Conservation (phyloP, 2,888 invertebrate species). For the Agrenia bidenticulata region DNA sequence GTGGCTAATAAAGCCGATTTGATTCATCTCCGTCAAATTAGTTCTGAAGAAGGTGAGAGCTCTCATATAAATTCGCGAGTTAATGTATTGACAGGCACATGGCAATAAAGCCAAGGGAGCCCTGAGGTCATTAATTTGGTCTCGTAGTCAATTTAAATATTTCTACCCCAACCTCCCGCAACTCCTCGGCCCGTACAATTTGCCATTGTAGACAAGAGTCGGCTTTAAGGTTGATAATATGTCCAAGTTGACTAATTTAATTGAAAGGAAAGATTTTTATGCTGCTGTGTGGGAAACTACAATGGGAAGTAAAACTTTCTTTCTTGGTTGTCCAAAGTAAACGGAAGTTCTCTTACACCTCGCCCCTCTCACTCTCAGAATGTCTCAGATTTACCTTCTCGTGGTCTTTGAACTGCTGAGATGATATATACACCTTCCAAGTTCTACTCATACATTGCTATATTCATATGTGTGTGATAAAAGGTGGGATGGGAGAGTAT, state of each 20-base stretch:
- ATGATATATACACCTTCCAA: no score
- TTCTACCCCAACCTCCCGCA: no score
- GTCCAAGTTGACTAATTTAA: conserved; percentile 9
- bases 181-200: background rate
- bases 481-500: background rate
- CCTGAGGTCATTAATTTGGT: no score
- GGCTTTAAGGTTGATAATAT: background rate
- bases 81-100: no score
- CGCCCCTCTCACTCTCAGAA: background rate
- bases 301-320: no score
- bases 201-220: background rate
- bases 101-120: no score
- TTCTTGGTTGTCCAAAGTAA: background rate
- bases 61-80: no score
- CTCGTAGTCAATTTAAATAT: no score
- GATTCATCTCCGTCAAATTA: conserved; percentile 85
- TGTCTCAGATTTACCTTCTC: background rate
- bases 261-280: conserved; percentile 2
- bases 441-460: no score
- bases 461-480: background rate
- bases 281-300: background rate
- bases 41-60: conserved; percentile 72
- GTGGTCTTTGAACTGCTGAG: background rate
- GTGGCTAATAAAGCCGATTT: conserved; percentile 88
- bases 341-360: background rate